Base-by-base conservation (phyloP, 30 jellyfish, hydroid and myxozoan species). In the Turritopsis dohrnii region DNA sequence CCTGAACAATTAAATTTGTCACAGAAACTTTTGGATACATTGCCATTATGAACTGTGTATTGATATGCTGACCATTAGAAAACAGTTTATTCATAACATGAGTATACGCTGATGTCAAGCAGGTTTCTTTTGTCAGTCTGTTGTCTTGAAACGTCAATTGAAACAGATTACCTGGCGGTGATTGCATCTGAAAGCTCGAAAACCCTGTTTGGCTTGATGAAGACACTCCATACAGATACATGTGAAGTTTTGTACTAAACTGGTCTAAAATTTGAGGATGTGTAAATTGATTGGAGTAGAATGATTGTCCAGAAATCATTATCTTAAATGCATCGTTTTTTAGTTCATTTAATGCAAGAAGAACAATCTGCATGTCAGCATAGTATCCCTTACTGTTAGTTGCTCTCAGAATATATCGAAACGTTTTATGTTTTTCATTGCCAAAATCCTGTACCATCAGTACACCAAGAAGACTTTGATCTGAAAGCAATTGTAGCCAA, bases 331-430 rank as follows among this genome's bases (percentile, higher is more conserved):
- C 77, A 69, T 0, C 19, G 31, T n/a, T 0, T 9, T 23, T 0
- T 19, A 69, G 22, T 69, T 23, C 30, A 27, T 69, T 1, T 27
- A 0, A n/a, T 69, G 23, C 8, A 69, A 27, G 30, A 7, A 69
- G 9, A 69, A 9, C 17, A 19, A 69, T 19, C 30, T n/a, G 28
- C 77, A 69, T 69, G 19, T 69, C 77, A 0, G 19, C 77, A 69
- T n/a, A 69, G 9, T n/a, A 69, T 16, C 77, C 77, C 19, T 69
- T 69, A 69, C 31, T n/a, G 30, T 69, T 69, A 8, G 30, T 27
- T n/a, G 77, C 77, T n/a, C 77, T 23, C 28, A 69, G 77, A 7
- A 69, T 69, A 69, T 69, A 69, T 19, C 19, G 77, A 69, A 69
- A 69, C 19, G 30, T 27, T 69, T 69, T 69, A 23, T 19, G 31